Percentiles rank a stretch among this genome's conserved stretches.
These are phyloP conservation scores for Excalfactoria chinensis DNA, from an alignment of 2,113 vertebrate genomes.

Conservation along the genomic window DNA sequence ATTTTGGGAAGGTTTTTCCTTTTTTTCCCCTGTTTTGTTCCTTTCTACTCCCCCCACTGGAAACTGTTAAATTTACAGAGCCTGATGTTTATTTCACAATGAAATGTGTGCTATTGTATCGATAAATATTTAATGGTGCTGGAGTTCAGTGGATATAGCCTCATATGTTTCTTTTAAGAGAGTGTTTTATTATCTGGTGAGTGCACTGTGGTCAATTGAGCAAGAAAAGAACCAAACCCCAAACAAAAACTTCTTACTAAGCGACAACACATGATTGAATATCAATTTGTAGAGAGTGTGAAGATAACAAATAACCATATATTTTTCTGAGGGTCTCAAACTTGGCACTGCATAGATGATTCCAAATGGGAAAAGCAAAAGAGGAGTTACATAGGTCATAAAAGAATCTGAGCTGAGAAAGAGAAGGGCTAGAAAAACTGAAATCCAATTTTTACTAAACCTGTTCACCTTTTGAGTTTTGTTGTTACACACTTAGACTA, in stretches of 20 bases:
- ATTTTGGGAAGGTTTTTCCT: slow-evolving; percentile 40
- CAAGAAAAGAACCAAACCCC: slow-evolving; percentile 29
- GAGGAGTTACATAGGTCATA: slow-evolving; percentile 38
- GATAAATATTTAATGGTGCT: slow-evolving; percentile 77
- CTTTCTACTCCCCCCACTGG: slow-evolving; percentile 41
- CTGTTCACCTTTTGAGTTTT: background rate
- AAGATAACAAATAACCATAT: slow-evolving; percentile 51
- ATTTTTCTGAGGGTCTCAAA: slow-evolving; percentile 45
- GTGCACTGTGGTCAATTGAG: slow-evolving; percentile 21
- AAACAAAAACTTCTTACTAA: slow-evolving; percentile 44
- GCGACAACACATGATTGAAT: slow-evolving; percentile 65
- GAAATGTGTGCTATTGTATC: slow-evolving; percentile 59
- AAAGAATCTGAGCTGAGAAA: slow-evolving; percentile 53
- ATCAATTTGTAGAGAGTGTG: slow-evolving; percentile 54
- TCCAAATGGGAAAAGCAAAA: slow-evolving; percentile 60
- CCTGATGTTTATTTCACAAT: slow-evolving; percentile 70
- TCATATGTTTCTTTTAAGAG: slow-evolving; percentile 72
- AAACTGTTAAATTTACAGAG: slow-evolving; percentile 74
- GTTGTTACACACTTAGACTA: background rate
- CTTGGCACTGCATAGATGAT: slow-evolving; percentile 41
- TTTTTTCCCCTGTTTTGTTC: background rate
- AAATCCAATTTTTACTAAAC: background rate
- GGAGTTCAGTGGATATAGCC: slow-evolving; percentile 55
- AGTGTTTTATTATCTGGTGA: slow-evolving; percentile 72
- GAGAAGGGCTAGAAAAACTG: background rate